Evolutionary conservation across 2,888 invertebrate species (phyloP), one percentile per base, ranked within the genome.

Genomic region (Rosalia funebris): DNA sequence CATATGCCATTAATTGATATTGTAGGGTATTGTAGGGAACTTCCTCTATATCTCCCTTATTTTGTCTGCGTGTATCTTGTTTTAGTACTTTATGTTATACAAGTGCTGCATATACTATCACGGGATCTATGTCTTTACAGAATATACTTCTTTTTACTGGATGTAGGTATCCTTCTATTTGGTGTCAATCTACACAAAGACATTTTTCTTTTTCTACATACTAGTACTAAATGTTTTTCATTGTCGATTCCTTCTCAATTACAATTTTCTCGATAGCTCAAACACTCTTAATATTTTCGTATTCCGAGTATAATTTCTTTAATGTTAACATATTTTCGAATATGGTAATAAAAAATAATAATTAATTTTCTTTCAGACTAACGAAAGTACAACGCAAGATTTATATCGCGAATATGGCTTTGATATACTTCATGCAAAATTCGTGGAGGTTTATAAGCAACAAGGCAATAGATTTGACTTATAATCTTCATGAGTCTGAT

Each of bases 351-450:
- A 25, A 5, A 25, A 5, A 25, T 5, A 25, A 3, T 25, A 5
- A 41, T 4, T 16, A 2, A n/a, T 1, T 31, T 37, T 41, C 59
- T 76, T 77, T 34, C 76, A 96, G 95, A 82, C 83, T 96, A 60
- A 80, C 93, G 7, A 90, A 87, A 79, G 76, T 95, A 17, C 95
- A 96, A 76, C 85, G 90, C n/a, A 89, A 89, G 68, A 89, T 96
- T 46, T 94, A 89, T 79, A 86, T 85, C 15, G 90, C 94, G 0
- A 89, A 90, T 72, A 82, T 84, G 53, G 91, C 91, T 0, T 77
- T 96, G 1, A 83, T 86, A 10, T 91, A 90, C 77, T 96, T 94
- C 75, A 84, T 91, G 0, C 85, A 84, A 0, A 88, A 91, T 71
- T 86, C 91, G 66, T 97, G 96, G 96, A 82, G 82, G 0, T 94